Percentiles rank a stretch among this genome's conserved stretches.
Conservation (phyloP, 2,113 vertebrate species). For the Drymodes brunneopygia region DNA sequence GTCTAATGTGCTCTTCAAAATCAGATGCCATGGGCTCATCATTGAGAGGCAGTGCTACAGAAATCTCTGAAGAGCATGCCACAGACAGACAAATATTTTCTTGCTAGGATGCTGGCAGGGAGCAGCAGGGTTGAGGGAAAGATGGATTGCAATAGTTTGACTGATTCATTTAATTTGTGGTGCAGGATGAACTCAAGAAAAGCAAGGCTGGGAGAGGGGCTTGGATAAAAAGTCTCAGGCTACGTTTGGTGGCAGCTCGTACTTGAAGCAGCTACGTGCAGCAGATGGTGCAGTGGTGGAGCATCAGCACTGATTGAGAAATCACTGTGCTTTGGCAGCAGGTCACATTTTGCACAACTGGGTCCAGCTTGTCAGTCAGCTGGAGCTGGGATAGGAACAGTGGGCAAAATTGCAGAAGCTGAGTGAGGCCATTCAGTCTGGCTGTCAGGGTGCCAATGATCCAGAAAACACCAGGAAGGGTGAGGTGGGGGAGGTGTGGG, state of each 20-base stretch:
- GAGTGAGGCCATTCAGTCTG: background rate
- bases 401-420: background rate
- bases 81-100: background rate
- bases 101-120: background rate
- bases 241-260: background rate
- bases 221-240: background rate
- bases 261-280: background rate
- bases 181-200: background rate
- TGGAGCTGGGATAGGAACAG: background rate
- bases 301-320: background rate
- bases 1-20: background rate
- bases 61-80: background rate
- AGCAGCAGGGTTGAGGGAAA: background rate
- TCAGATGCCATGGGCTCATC: background rate
- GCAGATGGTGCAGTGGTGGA: background rate
- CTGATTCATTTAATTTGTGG: background rate
- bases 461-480: background rate
- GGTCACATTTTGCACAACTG: background rate
- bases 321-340: background rate
- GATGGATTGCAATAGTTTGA: background rate
- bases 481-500: no score
- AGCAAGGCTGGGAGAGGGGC: background rate
- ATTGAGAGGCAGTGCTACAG: rapidly evolving
- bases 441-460: background rate
- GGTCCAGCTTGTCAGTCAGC: background rate